Evolutionary conservation across 2,113 vertebrate genomes (phyloP).

Genomic region (Ceratotherium simum): DNA sequence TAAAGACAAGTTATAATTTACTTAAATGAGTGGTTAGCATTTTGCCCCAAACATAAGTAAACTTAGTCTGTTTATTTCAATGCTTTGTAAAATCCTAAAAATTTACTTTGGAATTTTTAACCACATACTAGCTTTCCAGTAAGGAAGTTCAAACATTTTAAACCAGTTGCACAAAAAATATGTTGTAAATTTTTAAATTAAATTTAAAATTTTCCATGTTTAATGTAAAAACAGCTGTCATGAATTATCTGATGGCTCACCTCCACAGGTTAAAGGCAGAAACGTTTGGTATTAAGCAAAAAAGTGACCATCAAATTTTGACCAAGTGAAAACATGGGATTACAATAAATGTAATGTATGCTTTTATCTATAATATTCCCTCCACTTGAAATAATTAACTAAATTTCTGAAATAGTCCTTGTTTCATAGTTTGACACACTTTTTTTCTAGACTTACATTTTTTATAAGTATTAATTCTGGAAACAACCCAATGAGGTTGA

Average conservation of each 20-base stretch:
- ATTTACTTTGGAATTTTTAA: slow-evolving; percentile 37
- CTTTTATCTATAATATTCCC: slow-evolving; percentile 1
- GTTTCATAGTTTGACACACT: neutral
- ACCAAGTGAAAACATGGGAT: neutral
- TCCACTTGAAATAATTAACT: slow-evolving; percentile 13
- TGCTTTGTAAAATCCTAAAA: slow-evolving; percentile 51
- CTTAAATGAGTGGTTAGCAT: slow-evolving; percentile 46
- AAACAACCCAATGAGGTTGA: neutral
- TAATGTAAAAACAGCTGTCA: neutral
- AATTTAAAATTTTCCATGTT: neutral
- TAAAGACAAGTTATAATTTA: slow-evolving; percentile 65
- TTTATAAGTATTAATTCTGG: slow-evolving; percentile 58
- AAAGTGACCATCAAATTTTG: neutral
- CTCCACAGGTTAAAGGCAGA: neutral
- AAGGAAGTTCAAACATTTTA: neutral
- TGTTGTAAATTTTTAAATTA: neutral
- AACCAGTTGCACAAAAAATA: slow-evolving; percentile 1
- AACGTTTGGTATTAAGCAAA: neutral
- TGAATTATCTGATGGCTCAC: neutral
- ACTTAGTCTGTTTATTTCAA: slow-evolving; percentile 43
- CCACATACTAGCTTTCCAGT: neutral
- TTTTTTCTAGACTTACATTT: slow-evolving; percentile 17
- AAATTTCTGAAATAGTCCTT: slow-evolving; percentile 58
- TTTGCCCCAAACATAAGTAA: slow-evolving; percentile 44
- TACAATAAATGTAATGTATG: neutral